Conservation (phyloP, 64 coral and sea anemone species). For the Montipora sp. region DNA sequence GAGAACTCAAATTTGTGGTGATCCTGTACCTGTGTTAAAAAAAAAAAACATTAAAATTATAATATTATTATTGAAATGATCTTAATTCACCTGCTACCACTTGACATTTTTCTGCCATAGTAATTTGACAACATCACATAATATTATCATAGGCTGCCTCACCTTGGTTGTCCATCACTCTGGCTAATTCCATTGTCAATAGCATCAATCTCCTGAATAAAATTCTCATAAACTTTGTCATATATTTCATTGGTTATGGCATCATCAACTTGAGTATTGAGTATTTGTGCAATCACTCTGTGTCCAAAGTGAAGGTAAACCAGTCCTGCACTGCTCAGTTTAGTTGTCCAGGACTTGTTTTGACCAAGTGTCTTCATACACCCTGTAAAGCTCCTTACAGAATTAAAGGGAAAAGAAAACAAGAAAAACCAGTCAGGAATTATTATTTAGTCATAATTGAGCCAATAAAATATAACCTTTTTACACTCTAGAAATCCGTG, state of each 20-base stretch:
- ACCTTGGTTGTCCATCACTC: constrained; percentile 82
- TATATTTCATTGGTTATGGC: constrained; percentile 75
- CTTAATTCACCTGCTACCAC: background rate
- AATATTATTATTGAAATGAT: background rate
- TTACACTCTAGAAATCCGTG: too few species aligned
- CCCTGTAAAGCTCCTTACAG: constrained; percentile 82
- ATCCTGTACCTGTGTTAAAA: constrained; percentile 77
- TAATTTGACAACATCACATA: background rate
- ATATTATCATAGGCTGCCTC: background rate
- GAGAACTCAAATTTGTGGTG: constrained; percentile 86
- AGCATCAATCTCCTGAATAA: constrained; percentile 98
- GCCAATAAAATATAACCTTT: background rate
- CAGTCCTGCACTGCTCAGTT: constrained; percentile 98
- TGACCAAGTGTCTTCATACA: constrained; percentile 78
- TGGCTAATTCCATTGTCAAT: constrained; percentile 97
- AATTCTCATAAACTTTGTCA: constrained; percentile 92
- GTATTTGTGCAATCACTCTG: constrained; percentile 71
- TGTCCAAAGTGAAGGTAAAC: constrained; percentile 96
- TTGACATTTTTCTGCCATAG: too few species aligned
- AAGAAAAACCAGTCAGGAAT: background rate
- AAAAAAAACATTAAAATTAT: too few species aligned
- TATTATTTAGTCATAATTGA: background rate
- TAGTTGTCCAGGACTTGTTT: constrained; percentile 76
- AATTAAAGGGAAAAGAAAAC: background rate
- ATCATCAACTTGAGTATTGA: constrained; percentile 74